Evolutionary conservation across 1,140 invertebrate species (phyloP), one percentile per base, ranked within the genome.

Genomic region (Eubasilissa regina): DNA sequence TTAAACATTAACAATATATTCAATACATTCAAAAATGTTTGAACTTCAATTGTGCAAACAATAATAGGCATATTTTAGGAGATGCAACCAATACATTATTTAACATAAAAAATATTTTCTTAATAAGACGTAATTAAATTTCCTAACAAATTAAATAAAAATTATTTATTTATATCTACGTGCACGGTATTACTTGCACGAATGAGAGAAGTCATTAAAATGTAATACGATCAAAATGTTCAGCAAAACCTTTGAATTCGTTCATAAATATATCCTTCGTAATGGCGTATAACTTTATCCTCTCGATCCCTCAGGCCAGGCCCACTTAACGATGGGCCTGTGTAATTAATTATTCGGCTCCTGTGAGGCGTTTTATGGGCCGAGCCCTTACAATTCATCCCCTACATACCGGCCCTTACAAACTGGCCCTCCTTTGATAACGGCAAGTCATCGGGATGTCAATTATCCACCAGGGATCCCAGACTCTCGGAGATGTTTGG

Each of bases 281-380:
- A 70, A 51, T 19, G 66, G 66, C 47, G 47, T 8, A 70, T 48
- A 70, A 70, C 66, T 70, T 70, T 70, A 70, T 70, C 44, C 66
- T 47, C 45, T 15, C 58, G 19, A 68, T 74, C 70, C 53, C 70
- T 56, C 21, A 53, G 60, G 64, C 47, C 19, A 12, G 51, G 72
- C 13, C 15, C 64, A 44, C 58, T 55, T 75, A 80, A 80, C 78
- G 78, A 76, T 45, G 74, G 73, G 55, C 74, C 74, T 56, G 55
- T 21, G 64, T 80, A 75, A 80, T 80, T 80, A 80, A 80, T 80
- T 80, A 80, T 80, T 80, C 48, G 62, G 19, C 62, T 79, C 70
- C 47, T 62, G 58, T 21, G 72, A 75, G 73, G 73, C 58, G 60
- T 77, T 77, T 77, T 77, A 77, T 55, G 60, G 73, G 25, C 47